Evolutionary conservation across 2,797 vertebrate genomes (phyloP).

Genomic region (Fringilla coelebs): DNA sequence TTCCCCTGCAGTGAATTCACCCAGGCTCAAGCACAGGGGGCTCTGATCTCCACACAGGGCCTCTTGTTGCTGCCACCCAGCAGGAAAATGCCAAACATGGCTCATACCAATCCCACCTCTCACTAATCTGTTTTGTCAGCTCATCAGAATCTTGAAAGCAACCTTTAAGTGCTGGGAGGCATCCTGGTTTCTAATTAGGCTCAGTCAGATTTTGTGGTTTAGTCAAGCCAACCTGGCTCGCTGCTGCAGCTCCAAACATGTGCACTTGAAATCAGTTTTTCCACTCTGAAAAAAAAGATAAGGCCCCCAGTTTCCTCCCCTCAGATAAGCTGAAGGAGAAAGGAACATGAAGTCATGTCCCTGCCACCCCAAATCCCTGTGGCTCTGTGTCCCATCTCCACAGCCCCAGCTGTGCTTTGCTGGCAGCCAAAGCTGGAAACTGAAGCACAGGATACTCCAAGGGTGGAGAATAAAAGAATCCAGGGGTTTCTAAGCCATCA

Average conservation of each 20-base stretch:
- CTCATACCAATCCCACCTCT: background rate
- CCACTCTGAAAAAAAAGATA: background rate
- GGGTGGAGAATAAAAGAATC: background rate
- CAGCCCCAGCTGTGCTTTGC: background rate
- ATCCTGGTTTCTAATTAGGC: slow-evolving; percentile 12
- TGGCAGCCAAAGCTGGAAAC: background rate
- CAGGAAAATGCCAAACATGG: background rate
- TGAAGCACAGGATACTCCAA: background rate
- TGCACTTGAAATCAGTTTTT: background rate
- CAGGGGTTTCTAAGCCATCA: background rate
- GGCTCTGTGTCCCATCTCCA: background rate
- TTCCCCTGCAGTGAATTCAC: background rate
- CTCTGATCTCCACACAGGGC: background rate
- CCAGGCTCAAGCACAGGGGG: background rate
- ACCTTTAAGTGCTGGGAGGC: slow-evolving; percentile 14
- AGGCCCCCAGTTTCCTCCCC: background rate
- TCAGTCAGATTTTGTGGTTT: background rate
- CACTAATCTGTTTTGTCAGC: slow-evolving; percentile 29
- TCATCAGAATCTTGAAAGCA: slow-evolving; percentile 41
- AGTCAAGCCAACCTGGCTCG: background rate
- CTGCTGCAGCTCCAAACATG: background rate
- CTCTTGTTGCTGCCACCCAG: background rate
- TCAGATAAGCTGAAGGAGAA: slow-evolving; percentile 25
- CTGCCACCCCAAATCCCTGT: background rate
- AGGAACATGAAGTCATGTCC: background rate